phyloP scores from a whole-genome alignment of 2,797 vertebrate genomes.

The Coracias cyanogaster region DNA sequence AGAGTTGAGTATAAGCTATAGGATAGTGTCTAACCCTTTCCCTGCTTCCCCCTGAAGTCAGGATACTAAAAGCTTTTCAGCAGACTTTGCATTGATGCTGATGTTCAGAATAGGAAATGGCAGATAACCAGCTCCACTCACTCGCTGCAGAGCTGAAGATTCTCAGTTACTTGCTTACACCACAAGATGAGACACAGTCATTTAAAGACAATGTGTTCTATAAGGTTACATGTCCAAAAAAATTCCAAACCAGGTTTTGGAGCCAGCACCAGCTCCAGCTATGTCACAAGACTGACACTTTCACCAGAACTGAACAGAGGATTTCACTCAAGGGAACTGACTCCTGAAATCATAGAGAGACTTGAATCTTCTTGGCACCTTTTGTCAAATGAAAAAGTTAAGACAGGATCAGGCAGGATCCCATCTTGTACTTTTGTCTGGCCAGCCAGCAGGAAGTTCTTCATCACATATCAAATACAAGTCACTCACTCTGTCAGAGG shows the following conservation, averaged over 20 bases:
- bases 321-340: not conserved
- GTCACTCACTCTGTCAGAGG: not conserved
- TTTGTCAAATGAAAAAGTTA: not conserved
- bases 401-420: not conserved
- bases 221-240: not conserved
- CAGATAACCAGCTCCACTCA: not conserved
- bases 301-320: not conserved
- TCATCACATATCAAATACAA: not conserved
- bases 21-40: not conserved
- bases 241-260: not conserved
- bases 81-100: not conserved
- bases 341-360: not conserved
- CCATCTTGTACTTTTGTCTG: not conserved
- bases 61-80: not conserved
- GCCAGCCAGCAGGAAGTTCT: conserved; percentile 5
- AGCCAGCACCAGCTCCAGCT: not conserved
- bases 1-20: not conserved
- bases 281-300: not conserved
- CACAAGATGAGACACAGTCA: not conserved
- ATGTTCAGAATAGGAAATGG: not conserved
- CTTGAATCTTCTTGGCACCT: not conserved
- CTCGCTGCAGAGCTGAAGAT: not conserved
- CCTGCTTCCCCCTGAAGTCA: not conserved
- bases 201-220: not conserved
- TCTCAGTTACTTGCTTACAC: not conserved